Percentiles rank a stretch among this genome's conserved stretches.
Conservation (phyloP, 2,888 invertebrate species). For the Melipona beecheii region DNA sequence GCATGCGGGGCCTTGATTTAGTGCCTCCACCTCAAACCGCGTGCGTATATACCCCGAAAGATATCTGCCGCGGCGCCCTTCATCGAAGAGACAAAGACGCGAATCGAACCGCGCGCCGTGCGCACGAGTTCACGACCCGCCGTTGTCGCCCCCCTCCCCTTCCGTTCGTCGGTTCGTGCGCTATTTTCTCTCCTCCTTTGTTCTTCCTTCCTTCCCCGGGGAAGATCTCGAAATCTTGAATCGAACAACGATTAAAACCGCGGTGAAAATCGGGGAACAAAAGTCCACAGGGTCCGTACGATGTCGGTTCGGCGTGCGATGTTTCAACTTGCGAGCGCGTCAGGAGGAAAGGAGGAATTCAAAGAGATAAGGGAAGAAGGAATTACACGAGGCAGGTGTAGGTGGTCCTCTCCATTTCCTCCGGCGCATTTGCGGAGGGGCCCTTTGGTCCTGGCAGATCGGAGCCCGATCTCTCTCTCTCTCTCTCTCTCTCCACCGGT, state of each 20-base stretch:
- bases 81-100: constrained; percentile 81
- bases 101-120: constrained; percentile 72
- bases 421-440: constrained; percentile 47
- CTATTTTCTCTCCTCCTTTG: not conserved
- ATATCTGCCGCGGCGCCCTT: constrained; percentile 76
- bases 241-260: too few relatives aligned
- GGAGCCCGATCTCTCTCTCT: constrained; percentile 50
- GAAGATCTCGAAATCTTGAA: too few relatives aligned
- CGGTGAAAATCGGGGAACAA: too few relatives aligned
- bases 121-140: constrained; percentile 76
- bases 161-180: not conserved
- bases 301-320: constrained; percentile 5
- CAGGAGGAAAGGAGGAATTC: constrained; percentile 35
- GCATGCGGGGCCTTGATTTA: constrained; percentile 84
- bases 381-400: constrained; percentile 81
- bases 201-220: too few relatives aligned
- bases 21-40: constrained; percentile 81
- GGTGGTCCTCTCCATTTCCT: constrained; percentile 77
- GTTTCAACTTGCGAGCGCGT: constrained; percentile 21
- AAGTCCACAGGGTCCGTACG: constrained; percentile 1
- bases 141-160: constrained; percentile 56
- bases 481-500: constrained; percentile 31
- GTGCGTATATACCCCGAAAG: constrained; percentile 73
- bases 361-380: constrained; percentile 64
- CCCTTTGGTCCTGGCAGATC: constrained; percentile 57